These are phyloP conservation scores for Ispidina picta DNA, from an alignment of 2,797 vertebrate genomes.

Conservation along the genomic window DNA sequence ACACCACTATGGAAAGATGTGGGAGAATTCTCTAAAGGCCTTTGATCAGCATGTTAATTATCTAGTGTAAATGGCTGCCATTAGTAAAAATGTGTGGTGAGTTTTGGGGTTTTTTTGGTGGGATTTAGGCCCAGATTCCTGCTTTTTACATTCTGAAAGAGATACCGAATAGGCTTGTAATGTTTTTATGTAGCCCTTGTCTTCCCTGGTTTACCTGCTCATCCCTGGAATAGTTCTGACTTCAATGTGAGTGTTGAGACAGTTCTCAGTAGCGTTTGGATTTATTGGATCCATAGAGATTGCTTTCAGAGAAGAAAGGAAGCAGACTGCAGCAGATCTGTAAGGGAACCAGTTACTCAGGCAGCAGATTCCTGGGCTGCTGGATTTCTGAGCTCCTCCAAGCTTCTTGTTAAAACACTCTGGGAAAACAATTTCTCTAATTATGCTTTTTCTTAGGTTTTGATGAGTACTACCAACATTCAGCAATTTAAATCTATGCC, in stretches of 20 bases:
- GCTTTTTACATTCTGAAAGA: neutral
- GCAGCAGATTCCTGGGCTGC: neutral
- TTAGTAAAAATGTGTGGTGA: neutral
- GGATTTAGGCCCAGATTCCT: neutral
- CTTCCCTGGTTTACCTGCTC: neutral
- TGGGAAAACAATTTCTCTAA: neutral
- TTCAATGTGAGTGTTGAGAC: neutral
- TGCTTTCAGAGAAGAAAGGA: neutral
- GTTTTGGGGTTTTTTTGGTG: neutral
- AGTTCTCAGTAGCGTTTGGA: neutral
- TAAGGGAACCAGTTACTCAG: neutral
- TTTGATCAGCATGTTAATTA: neutral
- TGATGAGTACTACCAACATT: neutral
- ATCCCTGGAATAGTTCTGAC: neutral
- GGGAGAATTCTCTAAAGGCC: neutral
- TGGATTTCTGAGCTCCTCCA: neutral
- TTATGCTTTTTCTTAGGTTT: neutral
- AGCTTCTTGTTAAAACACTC: neutral
- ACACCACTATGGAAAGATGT: neutral
- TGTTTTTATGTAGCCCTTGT: neutral
- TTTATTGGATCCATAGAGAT: neutral
- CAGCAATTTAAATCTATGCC: neutral
- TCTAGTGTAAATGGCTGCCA: fast-evolving
- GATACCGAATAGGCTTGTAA: neutral
- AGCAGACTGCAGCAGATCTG: neutral